A percentile compares a stretch with the other conserved stretches of the same genome.
Evolutionary conservation across 2,113 vertebrate species (phyloP).

Genomic region (Carassius carassius): DNA sequence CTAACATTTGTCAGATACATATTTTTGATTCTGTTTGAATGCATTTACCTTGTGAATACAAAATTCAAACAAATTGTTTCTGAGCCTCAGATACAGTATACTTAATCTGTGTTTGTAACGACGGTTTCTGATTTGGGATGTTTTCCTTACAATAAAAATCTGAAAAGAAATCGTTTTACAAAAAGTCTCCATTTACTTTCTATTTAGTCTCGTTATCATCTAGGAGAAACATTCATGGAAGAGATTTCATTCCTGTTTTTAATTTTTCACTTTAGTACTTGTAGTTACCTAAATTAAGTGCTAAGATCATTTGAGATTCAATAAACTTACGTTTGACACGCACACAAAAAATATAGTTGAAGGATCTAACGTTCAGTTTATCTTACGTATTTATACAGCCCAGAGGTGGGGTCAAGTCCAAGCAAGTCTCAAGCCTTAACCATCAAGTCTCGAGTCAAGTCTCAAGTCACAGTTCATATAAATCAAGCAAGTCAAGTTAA

Average conservation of each 20-base stretch:
- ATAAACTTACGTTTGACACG: too few relatives aligned
- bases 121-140: background rate
- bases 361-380: too few relatives aligned
- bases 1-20: background rate
- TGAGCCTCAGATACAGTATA: background rate
- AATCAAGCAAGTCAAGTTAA: too few relatives aligned
- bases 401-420: too few relatives aligned
- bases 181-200: background rate
- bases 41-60: background rate
- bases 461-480: too few relatives aligned
- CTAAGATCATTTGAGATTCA: too few relatives aligned
- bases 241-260: background rate
- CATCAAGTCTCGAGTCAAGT: too few relatives aligned
- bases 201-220: background rate
- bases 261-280: too few relatives aligned
- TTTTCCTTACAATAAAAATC: background rate
- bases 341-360: too few relatives aligned
- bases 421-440: too few relatives aligned
- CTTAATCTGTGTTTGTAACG: background rate
- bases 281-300: too few relatives aligned
- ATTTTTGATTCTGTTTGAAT: background rate
- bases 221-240: background rate
- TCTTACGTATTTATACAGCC: too few relatives aligned
- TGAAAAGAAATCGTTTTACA: background rate
- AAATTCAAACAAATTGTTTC: constrained; percentile 2